These are phyloP conservation scores for Hybos culiciformis DNA, from an alignment of 2,888 invertebrate species.

Conservation along the genomic window DNA sequence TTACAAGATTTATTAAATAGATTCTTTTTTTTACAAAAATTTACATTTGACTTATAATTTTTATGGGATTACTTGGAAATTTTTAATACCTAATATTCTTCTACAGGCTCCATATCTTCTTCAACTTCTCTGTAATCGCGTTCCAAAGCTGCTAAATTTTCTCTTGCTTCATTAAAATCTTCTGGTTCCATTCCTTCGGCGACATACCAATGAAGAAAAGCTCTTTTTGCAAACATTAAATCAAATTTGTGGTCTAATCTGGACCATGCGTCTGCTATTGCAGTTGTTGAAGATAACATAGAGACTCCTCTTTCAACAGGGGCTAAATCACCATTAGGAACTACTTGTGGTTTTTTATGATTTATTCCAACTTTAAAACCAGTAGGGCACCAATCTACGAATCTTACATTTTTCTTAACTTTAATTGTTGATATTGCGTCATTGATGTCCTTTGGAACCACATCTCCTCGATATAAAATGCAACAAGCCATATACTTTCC, in stretches of 20 bases:
- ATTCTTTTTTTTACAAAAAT: no score
- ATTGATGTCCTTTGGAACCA: conserved; percentile 73
- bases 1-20: no score
- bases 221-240: conserved; percentile 81
- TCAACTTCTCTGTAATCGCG: conserved; percentile 20
- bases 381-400: conserved; percentile 84
- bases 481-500: conserved; percentile 80
- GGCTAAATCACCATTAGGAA: conserved; percentile 58
- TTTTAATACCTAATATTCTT: no score
- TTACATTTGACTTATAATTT: no score
- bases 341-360: conserved; percentile 61
- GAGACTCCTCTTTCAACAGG: conserved; percentile 71
- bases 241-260: conserved; percentile 84
- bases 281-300: conserved; percentile 75
- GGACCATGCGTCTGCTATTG: conserved; percentile 74
- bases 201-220: conserved; percentile 80
- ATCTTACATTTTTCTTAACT: conserved; percentile 54
- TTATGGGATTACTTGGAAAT: no score
- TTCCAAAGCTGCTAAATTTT: conserved; percentile 21
- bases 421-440: conserved; percentile 61
- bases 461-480: conserved; percentile 68
- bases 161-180: conserved; percentile 20
- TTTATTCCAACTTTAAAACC: conserved; percentile 73
- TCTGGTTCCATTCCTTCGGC: conserved; percentile 21
- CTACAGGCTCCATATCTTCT: conserved; percentile 9